A percentile compares a stretch with the other conserved stretches of the same genome.
Conservation (phyloP, 1,140 invertebrate species). For the Cecropterus lyciades region DNA sequence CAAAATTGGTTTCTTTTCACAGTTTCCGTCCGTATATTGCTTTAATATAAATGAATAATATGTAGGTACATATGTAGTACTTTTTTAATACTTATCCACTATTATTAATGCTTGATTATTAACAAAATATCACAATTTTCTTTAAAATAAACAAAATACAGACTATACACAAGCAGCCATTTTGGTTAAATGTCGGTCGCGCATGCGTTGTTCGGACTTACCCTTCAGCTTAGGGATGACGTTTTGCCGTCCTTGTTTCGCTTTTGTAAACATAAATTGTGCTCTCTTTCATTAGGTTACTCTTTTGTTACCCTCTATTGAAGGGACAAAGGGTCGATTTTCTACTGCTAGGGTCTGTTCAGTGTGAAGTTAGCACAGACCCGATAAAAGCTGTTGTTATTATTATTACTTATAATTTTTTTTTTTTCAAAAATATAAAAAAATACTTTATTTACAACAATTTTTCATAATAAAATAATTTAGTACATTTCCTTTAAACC, state of each 20-base stretch:
- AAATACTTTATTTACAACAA: too few species aligned
- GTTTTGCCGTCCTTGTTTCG: constrained; percentile 44
- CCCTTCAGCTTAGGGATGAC: constrained; percentile 61
- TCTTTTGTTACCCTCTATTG: constrained; percentile 58
- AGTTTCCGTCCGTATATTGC: too few species aligned
- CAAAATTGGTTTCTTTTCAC: too few species aligned
- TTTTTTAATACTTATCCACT: too few species aligned
- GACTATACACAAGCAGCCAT: constrained; percentile 68
- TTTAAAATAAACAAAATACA: constrained; percentile 51
- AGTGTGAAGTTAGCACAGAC: constrained; percentile 58
- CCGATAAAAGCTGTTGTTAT: background rate
- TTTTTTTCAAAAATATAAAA: too few species aligned
- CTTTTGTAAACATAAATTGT: constrained; percentile 11
- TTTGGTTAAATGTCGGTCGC: constrained; percentile 61
- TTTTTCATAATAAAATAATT: too few species aligned
- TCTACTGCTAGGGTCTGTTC: constrained; percentile 47
- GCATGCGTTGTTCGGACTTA: constrained; percentile 58
- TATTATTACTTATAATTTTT: too few species aligned
- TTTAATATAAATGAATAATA: too few species aligned
- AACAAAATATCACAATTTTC: background rate
- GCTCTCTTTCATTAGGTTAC: constrained; percentile 44
- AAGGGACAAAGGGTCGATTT: constrained; percentile 57
- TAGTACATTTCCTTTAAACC: too few species aligned
- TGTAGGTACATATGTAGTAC: too few species aligned
- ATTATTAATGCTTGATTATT: too few species aligned